Base-by-base conservation (phyloP, 2,113 vertebrate genomes). In the Sturnus vulgaris region DNA sequence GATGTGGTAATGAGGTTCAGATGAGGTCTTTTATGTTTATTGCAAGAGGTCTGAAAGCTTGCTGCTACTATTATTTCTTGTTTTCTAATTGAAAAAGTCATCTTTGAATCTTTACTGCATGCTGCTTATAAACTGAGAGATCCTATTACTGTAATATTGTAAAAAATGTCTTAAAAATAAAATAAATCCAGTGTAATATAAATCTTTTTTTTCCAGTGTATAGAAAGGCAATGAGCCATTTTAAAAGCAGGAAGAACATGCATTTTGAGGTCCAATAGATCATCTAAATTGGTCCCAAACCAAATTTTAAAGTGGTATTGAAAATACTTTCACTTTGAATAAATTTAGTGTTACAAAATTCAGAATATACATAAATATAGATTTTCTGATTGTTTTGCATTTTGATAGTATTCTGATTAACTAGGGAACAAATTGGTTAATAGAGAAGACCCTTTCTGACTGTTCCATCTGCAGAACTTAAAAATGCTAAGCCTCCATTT, bases 221-320 rank as follows among this genome's bases (percentile, higher is more conserved):
- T 79, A 93, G 86, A 93, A 87, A 97, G 88, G 83, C 94, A 97
- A 94, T 90, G 92, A 97, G 65, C 94, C 97, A 78, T 97, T 97
- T 97, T 97, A 97, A 97, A 85, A 97, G 92, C 88, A 86, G 97
- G 94, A 94, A 94, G 95, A 97, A 96, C 95, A 97, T 96, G 90
- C 73, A 87, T 92, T 95, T 93, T 20, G 47, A 97, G 93, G 95
- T 97, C 84, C 88, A 97, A 96, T 95, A 96, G 90, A 90, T 96
- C 95, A 94, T 92, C 47, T 96, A 95, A 97, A 98, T 90, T 92
- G 93, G 96, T 97, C 96, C 88, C 91, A 78, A 86, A 96, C 64
- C 65, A 91, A 68, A 28, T 92, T 96, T 92, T 93, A 95, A 94
- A 96, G 95, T 96, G 92, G 88, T 73, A 53, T 92, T 71, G 93